A percentile compares a stretch with the other conserved stretches of the same genome.
Conservation (phyloP, 2,797 vertebrate genomes). For the Microcaecilia unicolor region DNA sequence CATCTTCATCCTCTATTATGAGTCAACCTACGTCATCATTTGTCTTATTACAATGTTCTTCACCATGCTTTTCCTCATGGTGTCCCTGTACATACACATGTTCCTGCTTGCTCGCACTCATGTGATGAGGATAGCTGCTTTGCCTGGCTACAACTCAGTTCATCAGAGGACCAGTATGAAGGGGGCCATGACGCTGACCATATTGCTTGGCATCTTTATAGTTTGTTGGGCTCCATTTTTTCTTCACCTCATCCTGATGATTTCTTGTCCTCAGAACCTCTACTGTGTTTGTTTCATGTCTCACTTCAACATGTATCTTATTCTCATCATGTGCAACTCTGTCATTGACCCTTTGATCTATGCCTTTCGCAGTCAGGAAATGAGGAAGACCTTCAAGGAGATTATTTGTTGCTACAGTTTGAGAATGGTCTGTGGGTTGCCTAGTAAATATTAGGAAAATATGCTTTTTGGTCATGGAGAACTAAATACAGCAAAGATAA, state of each 20-base stretch:
- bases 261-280: conserved; percentile 61
- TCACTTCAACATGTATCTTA: conserved; percentile 68
- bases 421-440: conserved; percentile 29
- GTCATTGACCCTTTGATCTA: conserved; percentile 64
- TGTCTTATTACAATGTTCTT: conserved; percentile 68
- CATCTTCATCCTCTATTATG: conserved; percentile 60
- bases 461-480: no score
- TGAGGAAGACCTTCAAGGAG: conserved; percentile 64
- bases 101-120: conserved; percentile 61
- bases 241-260: conserved; percentile 63
- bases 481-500: no score
- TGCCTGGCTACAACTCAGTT: conserved; percentile 44
- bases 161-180: conserved; percentile 53
- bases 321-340: conserved; percentile 66
- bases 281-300: conserved; percentile 69
- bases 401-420: conserved; percentile 53
- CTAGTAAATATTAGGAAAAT: conserved; percentile 34
- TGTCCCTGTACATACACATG: conserved; percentile 63
- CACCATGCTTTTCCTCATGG: conserved; percentile 62
- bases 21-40: conserved; percentile 55
- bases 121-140: conserved; percentile 49
- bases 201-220: conserved; percentile 62
- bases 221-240: conserved; percentile 69
- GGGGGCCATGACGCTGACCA: conserved; percentile 56
- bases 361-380: conserved; percentile 62